Evolutionary conservation across 2,797 vertebrate species (phyloP), one percentile per base, ranked within the genome.

Genomic region (Trichosurus vulpecula): DNA sequence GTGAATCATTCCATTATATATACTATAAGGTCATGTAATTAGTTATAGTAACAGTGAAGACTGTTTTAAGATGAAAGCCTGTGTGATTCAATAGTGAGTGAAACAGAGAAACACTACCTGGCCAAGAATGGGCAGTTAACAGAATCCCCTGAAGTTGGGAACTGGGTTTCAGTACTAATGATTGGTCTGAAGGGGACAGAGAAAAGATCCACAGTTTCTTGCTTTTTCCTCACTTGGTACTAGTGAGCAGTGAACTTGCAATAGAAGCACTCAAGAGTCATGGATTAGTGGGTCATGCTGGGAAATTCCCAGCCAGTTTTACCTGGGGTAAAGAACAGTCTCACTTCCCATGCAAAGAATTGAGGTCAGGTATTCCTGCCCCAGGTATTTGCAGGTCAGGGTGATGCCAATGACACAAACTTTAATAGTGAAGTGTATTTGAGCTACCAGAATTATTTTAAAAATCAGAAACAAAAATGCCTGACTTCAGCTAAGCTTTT

Each of bases 231-330:
- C 53, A 97, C 94, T 55, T 95, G 41, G 25, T 0, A 92, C 13
- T 1, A 1, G 0, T 81, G 74, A 81, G 41, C 91, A 95, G 95
- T 93, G 29, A 97, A 95, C 9, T 94, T 97, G 92, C 54, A 95
- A 93, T 96, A 97, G 51, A 91, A 97, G 95, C 95, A 87, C 94
- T 91, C 52, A 58, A 97, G 96, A 95, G 97, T 97, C 97, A 96
- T 94, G 94, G 96, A 97, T 97, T 95, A 96, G 92, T 11, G 47
- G 90, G 94, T 97, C 96, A 96, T 97, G 95, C 98, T 97, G 96
- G 51, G 96, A 98, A 94, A 90, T 54, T 96, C 93, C 96, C 93
- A 95, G 93, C 27, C 74, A 58, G 74, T 94, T 97, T 61, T 90
- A 94, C 92, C 54, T 94, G 93, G 55, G 94, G 56, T 90, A 89